Evolutionary conservation across 2,113 vertebrate species (phyloP).

Genomic region (Stigmatopora argus): DNA sequence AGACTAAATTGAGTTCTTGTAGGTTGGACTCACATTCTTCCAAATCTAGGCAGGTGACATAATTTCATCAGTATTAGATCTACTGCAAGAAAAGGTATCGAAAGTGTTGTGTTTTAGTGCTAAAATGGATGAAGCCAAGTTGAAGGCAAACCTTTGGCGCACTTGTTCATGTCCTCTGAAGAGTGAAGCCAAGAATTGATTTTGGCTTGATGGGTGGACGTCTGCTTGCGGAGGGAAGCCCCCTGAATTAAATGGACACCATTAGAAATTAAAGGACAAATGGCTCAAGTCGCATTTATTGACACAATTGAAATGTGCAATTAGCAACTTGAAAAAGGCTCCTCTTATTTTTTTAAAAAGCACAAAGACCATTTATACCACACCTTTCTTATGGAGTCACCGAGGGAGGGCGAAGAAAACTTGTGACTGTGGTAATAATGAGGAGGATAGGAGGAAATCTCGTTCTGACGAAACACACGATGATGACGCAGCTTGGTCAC

Average conservation of each 20-base stretch:
- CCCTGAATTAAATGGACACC: constrained; percentile 47
- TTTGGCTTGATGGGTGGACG: constrained; percentile 76
- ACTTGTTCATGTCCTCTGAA: constrained; percentile 90
- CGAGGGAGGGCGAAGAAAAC: constrained; percentile 59
- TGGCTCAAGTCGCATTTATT: too few relatives aligned
- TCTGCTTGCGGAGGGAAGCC: constrained; percentile 78
- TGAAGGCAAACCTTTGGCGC: constrained; percentile 78
- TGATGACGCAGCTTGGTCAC: constrained; percentile 86
- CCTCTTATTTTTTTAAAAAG: not conserved
- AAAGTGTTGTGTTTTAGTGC: not conserved
- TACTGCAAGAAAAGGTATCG: too few relatives aligned
- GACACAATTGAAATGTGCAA: too few relatives aligned
- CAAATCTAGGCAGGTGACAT: constrained; percentile 69
- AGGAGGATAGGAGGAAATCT: constrained; percentile 87
- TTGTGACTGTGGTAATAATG: constrained; percentile 75
- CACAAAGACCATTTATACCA: not conserved
- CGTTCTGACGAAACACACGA: constrained; percentile 89
- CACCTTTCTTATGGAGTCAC: constrained; percentile 76
- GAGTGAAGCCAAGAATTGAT: constrained; percentile 82
- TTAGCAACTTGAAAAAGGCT: too few relatives aligned
- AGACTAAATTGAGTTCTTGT: constrained; percentile 83
- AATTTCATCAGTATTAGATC: not conserved
- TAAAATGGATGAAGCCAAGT: not conserved
- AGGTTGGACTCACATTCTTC: constrained; percentile 81
- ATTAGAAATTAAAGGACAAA: not conserved